These are phyloP conservation scores for Sclerodermus sp. DNA, from an alignment of 2,888 invertebrate genomes.

Conservation along the genomic window DNA sequence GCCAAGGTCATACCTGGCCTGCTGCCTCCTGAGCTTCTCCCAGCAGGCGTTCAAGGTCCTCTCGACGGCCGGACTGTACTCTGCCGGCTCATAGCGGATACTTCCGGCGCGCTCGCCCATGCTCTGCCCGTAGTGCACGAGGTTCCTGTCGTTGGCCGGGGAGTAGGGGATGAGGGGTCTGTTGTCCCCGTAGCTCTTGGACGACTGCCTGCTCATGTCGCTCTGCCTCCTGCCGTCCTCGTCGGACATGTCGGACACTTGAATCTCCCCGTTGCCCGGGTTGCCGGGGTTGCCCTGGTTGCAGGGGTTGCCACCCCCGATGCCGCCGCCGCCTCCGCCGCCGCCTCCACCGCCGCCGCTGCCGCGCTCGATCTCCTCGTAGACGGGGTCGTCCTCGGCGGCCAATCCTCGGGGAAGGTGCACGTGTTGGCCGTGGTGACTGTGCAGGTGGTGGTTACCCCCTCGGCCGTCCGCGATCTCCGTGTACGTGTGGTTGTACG, in stretches of 20 bases:
- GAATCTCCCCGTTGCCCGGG: conserved; percentile 65
- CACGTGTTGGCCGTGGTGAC: conserved; percentile 63
- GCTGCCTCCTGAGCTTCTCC: conserved; percentile 50
- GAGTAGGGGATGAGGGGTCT: conserved; percentile 79
- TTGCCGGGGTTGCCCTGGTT: no score
- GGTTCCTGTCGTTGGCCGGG: conserved; percentile 65
- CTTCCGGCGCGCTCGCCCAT: conserved; percentile 12
- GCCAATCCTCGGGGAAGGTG: conserved; percentile 52
- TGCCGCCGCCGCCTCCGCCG: conserved; percentile 3
- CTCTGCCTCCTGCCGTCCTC: conserved; percentile 76
- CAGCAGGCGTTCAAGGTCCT: conserved; percentile 49
- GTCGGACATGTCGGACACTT: conserved; percentile 77
- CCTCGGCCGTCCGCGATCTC: conserved; percentile 67
- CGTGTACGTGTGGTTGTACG: conserved; percentile 77
- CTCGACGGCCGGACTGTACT: conserved; percentile 45
- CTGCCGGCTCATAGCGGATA: conserved; percentile 42
- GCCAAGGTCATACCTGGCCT: conserved; percentile 50
- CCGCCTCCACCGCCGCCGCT: conserved; percentile 28
- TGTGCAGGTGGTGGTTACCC: conserved; percentile 45
- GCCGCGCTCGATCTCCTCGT: conserved; percentile 76
- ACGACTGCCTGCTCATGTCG: conserved; percentile 70
- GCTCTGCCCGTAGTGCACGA: conserved; percentile 38
- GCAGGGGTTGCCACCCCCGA: background rate
- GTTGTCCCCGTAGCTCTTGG: conserved; percentile 79
- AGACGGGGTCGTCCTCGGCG: conserved; percentile 72